Percentiles rank a stretch among this genome's conserved stretches.
phyloP scores from a whole-genome alignment of 1,140 invertebrate genomes.

The Drosophila virilis region DNA sequence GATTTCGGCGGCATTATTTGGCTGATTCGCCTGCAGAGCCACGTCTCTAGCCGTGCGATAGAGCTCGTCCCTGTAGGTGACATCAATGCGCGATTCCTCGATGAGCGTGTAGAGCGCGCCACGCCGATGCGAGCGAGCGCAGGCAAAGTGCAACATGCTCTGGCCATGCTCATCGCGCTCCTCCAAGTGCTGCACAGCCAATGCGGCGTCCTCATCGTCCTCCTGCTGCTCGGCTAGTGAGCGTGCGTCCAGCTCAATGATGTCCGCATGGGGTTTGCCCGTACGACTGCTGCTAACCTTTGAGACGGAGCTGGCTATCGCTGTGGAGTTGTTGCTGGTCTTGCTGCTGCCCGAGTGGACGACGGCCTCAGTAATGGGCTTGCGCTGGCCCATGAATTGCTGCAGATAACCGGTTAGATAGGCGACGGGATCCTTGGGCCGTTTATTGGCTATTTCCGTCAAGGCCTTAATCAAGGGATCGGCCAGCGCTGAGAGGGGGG shows the following conservation, averaged over 20 bases:
- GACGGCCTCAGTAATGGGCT: slow-evolving; percentile 54
- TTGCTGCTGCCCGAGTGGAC: slow-evolving; percentile 70
- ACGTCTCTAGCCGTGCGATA: slow-evolving; percentile 95
- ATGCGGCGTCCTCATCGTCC: slow-evolving; percentile 50
- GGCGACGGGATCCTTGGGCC: slow-evolving; percentile 92
- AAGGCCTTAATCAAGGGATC: slow-evolving; percentile 94
- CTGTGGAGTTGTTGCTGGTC: slow-evolving; percentile 65
- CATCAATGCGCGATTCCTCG: slow-evolving; percentile 90
- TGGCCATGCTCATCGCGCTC: slow-evolving; percentile 92
- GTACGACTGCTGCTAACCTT: slow-evolving; percentile 23
- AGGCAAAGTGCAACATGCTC: slow-evolving; percentile 94
- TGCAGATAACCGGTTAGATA: slow-evolving; percentile 93
- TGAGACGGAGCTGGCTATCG: slow-evolving; percentile 38
- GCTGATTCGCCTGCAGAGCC: slow-evolving; percentile 90
- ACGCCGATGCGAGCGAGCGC: slow-evolving; percentile 89
- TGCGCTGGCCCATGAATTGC: slow-evolving; percentile 86
- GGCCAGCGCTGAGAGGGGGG: slow-evolving; percentile 88
- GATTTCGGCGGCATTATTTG: slow-evolving; percentile 92
- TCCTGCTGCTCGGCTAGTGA: slow-evolving; percentile 44
- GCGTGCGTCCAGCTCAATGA: slow-evolving; percentile 57
- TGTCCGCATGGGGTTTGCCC: slow-evolving; percentile 41
- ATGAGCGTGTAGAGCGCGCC: slow-evolving; percentile 91
- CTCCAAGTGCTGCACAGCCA: slow-evolving; percentile 65
- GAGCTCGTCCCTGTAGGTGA: slow-evolving; percentile 91
- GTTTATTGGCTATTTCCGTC: slow-evolving; percentile 92